phyloP scores from a whole-genome alignment of 1,140 invertebrate species.

The Diorhabda carinulata region DNA sequence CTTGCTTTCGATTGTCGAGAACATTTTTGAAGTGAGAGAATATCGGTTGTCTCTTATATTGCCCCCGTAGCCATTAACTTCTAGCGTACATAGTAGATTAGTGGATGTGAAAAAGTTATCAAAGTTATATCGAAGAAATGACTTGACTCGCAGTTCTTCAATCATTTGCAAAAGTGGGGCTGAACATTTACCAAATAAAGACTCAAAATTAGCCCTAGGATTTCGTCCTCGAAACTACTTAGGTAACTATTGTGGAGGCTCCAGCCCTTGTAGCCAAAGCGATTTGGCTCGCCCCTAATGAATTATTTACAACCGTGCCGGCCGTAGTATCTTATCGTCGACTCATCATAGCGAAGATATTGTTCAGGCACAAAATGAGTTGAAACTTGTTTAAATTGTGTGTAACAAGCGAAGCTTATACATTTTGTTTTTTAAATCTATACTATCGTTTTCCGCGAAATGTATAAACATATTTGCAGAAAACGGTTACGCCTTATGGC shows the following conservation, averaged over 20 bases:
- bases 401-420: constrained; percentile 16
- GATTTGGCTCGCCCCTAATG: constrained; percentile 27
- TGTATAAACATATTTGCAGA: constrained; percentile 25
- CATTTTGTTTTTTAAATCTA: constrained; percentile 18
- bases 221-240: constrained; percentile 30
- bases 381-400: constrained; percentile 14
- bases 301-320: constrained; percentile 33
- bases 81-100: constrained; percentile 22
- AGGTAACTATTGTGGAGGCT: constrained; percentile 10
- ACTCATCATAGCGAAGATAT: constrained; percentile 16
- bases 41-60: constrained; percentile 32
- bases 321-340: constrained; percentile 29
- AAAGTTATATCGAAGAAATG: constrained; percentile 25
- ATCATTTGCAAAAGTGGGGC: constrained; percentile 30
- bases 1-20: constrained; percentile 21
- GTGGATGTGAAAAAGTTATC: constrained; percentile 32
- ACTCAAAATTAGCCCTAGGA: constrained; percentile 26
- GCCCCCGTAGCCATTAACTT: constrained; percentile 23
- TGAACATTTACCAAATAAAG: constrained; percentile 29
- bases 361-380: constrained; percentile 17
- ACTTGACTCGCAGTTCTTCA: constrained; percentile 19
- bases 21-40: constrained; percentile 22
- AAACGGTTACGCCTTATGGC: constrained; percentile 20
- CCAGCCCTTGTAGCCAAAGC: constrained; percentile 30
- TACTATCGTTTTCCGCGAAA: constrained; percentile 17